Base-by-base conservation (phyloP, 2,888 invertebrate species). In the Venustoraphidia nigricollis region DNA sequence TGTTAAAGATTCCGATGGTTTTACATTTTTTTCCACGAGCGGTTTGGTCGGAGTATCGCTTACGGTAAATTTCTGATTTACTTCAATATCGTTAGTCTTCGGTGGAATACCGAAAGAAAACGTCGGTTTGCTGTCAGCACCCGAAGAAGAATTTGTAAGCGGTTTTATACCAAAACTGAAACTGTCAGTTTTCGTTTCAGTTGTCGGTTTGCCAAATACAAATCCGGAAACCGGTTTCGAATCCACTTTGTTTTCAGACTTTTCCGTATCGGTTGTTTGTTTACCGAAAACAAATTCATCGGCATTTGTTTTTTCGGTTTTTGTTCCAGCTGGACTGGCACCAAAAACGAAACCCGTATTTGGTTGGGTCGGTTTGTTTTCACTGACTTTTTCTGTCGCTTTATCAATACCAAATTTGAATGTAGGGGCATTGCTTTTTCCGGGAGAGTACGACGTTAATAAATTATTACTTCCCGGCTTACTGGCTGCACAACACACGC, bases 401-500 rank as follows among this genome's bases (percentile, higher is more conserved):
- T 69, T 69, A 51, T 70, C 68, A 41, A 74, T 64, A 5, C 73
- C 75, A 58, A 75, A 74, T 56, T 67, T 70, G 51, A 73, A 69
- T 14, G 55, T 59, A 36, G 59, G 54, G 36, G 59, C 53, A 34
- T 57, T 53, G 10, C 52, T 44, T 50, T 53, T 57, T 53, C 45
- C 58, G 54, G 37, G 55, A 42, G 49, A 55, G 52, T 38, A 55
- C 6, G 27, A 27, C 3, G 27, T 53, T 9, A 53, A 45, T 13
- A 56, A 55, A 8, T 50, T 53, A 27, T 53, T 52, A 2, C 57
- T 52, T 46, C 70, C 70, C 1, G 73, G 73, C 58, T 71, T 76
- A 1, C 65, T 58, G 47, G 74, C 68, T 53, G 72, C 73, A 59
- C 81, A 81, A 55, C 78, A 76, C 45, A 68, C 65, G 60, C 80